phyloP scores from a whole-genome alignment of 2,113 vertebrate species.

The Salvelinus fontinalis region DNA sequence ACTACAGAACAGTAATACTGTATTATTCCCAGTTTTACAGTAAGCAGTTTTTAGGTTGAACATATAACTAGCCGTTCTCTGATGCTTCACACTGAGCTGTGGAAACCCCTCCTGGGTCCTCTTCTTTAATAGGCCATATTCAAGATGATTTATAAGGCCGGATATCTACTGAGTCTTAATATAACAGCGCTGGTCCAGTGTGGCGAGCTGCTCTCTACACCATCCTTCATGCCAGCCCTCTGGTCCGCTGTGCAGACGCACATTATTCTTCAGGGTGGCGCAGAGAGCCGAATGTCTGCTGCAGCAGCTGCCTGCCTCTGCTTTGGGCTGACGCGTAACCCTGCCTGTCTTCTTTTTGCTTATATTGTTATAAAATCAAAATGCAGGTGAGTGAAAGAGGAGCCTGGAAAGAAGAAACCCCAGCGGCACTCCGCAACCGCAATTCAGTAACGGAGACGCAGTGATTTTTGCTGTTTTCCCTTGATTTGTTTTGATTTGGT shows the following conservation, averaged over 20 bases:
- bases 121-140: constrained; percentile 48
- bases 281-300: not conserved
- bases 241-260: not conserved
- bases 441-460: constrained; percentile 29
- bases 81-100: not conserved
- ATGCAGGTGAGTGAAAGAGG: not conserved
- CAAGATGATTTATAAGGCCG: constrained; percentile 50
- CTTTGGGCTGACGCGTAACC: constrained; percentile 18
- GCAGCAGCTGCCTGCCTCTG: constrained; percentile 14
- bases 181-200: constrained; percentile 42
- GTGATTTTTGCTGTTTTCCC: constrained; percentile 35
- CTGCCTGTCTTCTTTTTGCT: not conserved
- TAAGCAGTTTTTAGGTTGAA: not conserved
- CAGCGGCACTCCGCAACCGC: not conserved
- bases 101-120: constrained; percentile 8
- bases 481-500: constrained; percentile 36
- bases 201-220: constrained; percentile 22
- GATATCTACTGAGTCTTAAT: constrained; percentile 50
- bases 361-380: constrained; percentile 33
- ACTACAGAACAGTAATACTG: no score
- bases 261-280: constrained; percentile 24
- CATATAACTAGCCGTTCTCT: not conserved
- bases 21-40: no score
- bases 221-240: constrained; percentile 42
- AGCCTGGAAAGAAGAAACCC: constrained; percentile 9